A percentile compares a stretch with the other conserved stretches of the same genome.
phyloP scores from a whole-genome alignment of 2,113 vertebrate species.

The Sclerurus mexicanus region DNA sequence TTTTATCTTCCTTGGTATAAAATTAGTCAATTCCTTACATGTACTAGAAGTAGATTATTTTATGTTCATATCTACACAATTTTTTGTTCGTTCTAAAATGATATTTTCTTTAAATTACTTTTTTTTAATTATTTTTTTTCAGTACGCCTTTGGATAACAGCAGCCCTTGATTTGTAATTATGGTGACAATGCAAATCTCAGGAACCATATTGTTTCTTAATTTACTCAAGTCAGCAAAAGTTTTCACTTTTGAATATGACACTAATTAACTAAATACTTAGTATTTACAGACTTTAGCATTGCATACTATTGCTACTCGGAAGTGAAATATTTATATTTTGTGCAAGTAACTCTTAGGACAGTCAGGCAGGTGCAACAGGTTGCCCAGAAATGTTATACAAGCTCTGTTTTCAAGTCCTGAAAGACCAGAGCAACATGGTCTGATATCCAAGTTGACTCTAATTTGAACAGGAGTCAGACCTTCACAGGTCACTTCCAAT shows the following conservation, averaged over 20 bases:
- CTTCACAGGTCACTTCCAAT: background rate
- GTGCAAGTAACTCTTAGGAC: background rate
- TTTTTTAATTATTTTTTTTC: background rate
- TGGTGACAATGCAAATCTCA: background rate
- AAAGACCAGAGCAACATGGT: background rate
- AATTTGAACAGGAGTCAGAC: background rate
- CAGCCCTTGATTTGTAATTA: background rate
- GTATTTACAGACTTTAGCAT: background rate
- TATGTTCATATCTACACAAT: too few relatives aligned
- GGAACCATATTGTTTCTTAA: background rate
- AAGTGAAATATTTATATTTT: background rate
- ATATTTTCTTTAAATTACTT: background rate
- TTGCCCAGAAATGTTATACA: background rate
- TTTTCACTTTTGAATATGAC: background rate
- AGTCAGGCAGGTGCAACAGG: background rate
- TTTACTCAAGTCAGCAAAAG: background rate
- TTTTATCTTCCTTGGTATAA: background rate
- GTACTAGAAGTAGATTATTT: accelerated
- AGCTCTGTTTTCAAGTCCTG: background rate
- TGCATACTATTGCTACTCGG: background rate
- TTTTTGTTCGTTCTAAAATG: background rate
- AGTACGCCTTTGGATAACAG: accelerated
- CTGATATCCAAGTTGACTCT: background rate
- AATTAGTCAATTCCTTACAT: background rate
- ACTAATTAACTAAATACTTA: background rate